Conservation (phyloP, 1,140 invertebrate species). For the Pemphigus obesinymphae region DNA sequence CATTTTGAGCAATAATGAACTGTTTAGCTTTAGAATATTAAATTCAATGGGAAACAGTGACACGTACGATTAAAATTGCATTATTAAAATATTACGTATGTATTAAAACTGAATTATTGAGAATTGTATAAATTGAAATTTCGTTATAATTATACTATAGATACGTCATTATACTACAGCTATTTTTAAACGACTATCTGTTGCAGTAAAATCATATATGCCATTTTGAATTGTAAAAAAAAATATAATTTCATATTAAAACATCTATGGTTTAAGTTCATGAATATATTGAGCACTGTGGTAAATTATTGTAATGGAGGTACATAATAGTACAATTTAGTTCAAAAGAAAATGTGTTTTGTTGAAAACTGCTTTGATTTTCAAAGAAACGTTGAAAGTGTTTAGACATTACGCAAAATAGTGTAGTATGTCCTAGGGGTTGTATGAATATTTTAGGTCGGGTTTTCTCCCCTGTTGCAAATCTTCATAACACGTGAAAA, state of each 20-base stretch:
- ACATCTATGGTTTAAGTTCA: neutral
- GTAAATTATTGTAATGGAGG: neutral
- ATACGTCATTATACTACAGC: too few species aligned
- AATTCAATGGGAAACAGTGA: too few species aligned
- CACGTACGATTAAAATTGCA: too few species aligned
- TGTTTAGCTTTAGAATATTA: too few species aligned
- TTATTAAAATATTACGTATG: too few species aligned
- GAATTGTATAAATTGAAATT: too few species aligned
- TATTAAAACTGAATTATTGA: too few species aligned
- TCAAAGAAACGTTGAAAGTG: constrained; percentile 13
- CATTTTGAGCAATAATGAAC: too few species aligned
- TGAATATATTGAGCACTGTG: neutral
- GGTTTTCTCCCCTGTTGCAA: neutral
- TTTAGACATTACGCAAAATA: neutral
- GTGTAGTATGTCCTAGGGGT: neutral
- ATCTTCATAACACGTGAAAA: neutral
- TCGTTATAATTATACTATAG: too few species aligned
- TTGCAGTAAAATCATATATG: too few species aligned
- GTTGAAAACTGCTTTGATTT: constrained; percentile 9
- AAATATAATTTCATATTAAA: neutral
- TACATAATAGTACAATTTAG: neutral
- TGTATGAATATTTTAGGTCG: constrained; percentile 8
- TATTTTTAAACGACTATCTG: too few species aligned
- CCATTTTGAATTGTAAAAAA: too few species aligned
- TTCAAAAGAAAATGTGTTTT: neutral